A percentile compares a stretch with the other conserved stretches of the same genome.
Conservation (phyloP, 2,113 vertebrate species). For the Panthera tigris region DNA sequence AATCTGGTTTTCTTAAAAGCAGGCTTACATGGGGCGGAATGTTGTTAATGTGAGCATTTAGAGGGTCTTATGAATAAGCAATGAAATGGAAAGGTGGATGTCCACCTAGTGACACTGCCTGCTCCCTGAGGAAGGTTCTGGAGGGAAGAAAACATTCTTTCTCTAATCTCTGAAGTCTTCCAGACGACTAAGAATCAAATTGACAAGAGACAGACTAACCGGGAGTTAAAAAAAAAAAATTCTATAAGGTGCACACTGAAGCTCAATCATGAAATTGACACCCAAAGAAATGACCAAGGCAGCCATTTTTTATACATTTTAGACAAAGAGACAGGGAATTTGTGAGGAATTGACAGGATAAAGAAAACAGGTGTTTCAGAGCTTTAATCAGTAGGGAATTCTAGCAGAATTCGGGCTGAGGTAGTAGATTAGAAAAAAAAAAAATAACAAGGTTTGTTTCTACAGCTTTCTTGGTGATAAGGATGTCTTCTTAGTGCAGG, state of each 20-base stretch:
- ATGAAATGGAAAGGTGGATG: neutral
- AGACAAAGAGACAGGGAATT: neutral
- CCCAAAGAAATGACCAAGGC: neutral
- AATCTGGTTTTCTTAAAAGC: neutral
- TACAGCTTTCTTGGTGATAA: neutral
- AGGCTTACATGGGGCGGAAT: neutral
- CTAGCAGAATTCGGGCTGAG: neutral
- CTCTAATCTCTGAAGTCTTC: neutral
- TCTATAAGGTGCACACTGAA: neutral
- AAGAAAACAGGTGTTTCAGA: neutral
- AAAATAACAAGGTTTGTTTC: neutral
- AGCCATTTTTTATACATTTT: neutral
- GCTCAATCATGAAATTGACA: neutral
- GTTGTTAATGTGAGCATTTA: neutral
- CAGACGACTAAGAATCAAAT: neutral
- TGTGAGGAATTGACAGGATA: neutral
- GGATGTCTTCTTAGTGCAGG: neutral
- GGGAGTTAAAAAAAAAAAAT: neutral
- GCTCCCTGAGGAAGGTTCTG: neutral
- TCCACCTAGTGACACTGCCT: neutral
- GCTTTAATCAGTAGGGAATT: neutral
- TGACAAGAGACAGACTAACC: neutral
- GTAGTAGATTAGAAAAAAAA: neutral
- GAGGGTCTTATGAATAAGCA: neutral
- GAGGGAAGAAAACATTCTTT: neutral